Base-by-base conservation (phyloP, 2,113 vertebrate genomes). In the Sinosuthora webbiana region DNA sequence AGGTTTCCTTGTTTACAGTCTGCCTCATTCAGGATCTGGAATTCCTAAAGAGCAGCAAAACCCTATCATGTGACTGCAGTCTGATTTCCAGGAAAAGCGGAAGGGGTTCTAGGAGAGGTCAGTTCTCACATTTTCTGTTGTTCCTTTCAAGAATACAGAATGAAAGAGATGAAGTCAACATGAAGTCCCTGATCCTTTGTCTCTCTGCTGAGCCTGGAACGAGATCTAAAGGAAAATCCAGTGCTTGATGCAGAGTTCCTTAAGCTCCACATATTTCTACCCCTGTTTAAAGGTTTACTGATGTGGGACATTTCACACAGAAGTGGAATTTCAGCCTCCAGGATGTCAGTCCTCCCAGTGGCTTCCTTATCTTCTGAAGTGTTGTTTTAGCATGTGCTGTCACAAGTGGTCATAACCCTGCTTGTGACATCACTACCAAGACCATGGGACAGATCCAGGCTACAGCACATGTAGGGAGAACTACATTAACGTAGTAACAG, bases 31-130 rank as follows among this genome's bases (percentile, higher is more conserved):
- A 90, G 94, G 88, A 87, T 92, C 86, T 97, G 94, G 92, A 96
- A 97, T 97, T 97, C 97, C 89, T 97, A 41, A 97, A 97, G 94
- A 96, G 96, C 83, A 94, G 90, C 94, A 97, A 97, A 97, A 96
- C 90, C 93, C 67, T 90, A 42, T 53, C 97, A 96, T 94, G 97
- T 97, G 97, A 96, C 89, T 35, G 19, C 87, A 75, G 68, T 42
- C 28, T 86, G 95, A 91, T 95, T 97, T 97, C 96, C 87, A 97
- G 96, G 95, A 96, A 96, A 97, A 90, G 77, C 2, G 71, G 92
- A 96, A 97, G 74, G 75, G 31, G 25, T 76, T 95, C 84, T 85
- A 85, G 52, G 91, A 92, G 94, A 85, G 41, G 59, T 75, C 87
- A 44, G 14, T 56, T 86, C 74, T 95, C 80, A 59, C 3, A 0